Conservation (phyloP, 2,113 vertebrate species). For the Scalopus aquaticus region DNA sequence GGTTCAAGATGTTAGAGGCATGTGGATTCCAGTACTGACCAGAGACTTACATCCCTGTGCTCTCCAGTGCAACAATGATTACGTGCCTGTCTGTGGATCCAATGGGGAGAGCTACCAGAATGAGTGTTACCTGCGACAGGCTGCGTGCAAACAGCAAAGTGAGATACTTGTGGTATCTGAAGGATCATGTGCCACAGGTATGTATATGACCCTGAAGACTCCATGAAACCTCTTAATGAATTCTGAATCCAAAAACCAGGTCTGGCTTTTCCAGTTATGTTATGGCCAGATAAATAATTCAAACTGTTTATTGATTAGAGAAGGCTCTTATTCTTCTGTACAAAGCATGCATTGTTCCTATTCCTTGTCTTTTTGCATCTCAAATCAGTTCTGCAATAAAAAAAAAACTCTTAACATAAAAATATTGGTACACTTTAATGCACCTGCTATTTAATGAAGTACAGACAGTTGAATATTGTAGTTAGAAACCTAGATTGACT, state of each 20-base stretch:
- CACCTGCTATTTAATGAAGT: neutral
- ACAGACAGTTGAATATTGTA: neutral
- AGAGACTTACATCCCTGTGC: neutral
- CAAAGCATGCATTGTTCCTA: neutral
- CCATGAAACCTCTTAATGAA: neutral
- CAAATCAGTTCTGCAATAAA: neutral
- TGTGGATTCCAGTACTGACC: neutral
- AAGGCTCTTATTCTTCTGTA: neutral
- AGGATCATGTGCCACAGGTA: slow-evolving; percentile 96
- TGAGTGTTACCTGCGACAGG: slow-evolving; percentile 96
- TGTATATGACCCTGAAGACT: neutral
- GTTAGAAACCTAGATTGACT: slow-evolving; percentile 53
- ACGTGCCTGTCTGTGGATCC: slow-evolving; percentile 98
- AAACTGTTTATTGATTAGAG: neutral
- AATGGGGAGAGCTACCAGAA: slow-evolving; percentile 99
- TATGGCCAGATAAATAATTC: neutral
- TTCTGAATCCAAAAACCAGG: neutral
- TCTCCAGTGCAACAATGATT: slow-evolving; percentile 96
- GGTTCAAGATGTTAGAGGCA: neutral
- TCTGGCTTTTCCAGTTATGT: neutral
- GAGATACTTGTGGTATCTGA: slow-evolving; percentile 95
- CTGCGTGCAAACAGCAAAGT: slow-evolving; percentile 98
- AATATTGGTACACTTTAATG: neutral
- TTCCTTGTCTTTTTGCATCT: neutral
- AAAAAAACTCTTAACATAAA: neutral